Evolutionary conservation across 2,113 vertebrate genomes (phyloP).

Genomic region (Ailurus styani): DNA sequence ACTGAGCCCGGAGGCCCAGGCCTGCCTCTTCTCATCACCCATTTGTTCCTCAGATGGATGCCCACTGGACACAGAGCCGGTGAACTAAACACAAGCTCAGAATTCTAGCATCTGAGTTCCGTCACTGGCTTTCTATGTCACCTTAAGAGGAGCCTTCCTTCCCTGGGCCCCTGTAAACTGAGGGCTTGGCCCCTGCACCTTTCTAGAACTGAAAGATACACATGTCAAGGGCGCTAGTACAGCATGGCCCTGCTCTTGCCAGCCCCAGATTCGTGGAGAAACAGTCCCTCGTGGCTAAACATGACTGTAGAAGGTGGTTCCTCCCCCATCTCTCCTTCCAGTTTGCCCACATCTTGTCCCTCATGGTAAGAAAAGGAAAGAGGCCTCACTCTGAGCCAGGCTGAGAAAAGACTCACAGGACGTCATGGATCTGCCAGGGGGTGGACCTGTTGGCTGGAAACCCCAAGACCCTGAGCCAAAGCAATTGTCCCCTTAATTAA

Average conservation of each 20-base stretch:
- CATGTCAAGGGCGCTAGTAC: background rate
- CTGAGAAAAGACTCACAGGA: background rate
- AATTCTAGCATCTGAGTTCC: background rate
- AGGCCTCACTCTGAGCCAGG: background rate
- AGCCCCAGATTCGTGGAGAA: background rate
- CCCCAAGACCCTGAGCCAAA: constrained; percentile 40
- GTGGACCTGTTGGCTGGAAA: constrained; percentile 28
- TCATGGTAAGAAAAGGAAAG: background rate
- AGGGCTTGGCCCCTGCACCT: background rate
- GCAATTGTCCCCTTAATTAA: constrained; percentile 69
- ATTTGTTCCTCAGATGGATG: background rate
- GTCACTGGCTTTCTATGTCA: background rate
- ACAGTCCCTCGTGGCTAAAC: background rate
- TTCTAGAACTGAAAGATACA: background rate
- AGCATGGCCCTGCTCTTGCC: background rate
- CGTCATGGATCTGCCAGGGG: background rate
- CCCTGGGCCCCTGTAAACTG: background rate
- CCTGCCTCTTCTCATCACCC: background rate
- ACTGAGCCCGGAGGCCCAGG: background rate
- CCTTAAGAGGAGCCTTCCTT: background rate
- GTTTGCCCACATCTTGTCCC: background rate
- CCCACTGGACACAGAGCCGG: background rate
- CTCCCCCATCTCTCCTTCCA: background rate
- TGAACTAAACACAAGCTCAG: background rate
- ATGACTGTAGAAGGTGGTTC: background rate